Evolutionary conservation across 2,888 invertebrate genomes (phyloP), one percentile per base, ranked within the genome.

Genomic region (Apamea monoglypha): DNA sequence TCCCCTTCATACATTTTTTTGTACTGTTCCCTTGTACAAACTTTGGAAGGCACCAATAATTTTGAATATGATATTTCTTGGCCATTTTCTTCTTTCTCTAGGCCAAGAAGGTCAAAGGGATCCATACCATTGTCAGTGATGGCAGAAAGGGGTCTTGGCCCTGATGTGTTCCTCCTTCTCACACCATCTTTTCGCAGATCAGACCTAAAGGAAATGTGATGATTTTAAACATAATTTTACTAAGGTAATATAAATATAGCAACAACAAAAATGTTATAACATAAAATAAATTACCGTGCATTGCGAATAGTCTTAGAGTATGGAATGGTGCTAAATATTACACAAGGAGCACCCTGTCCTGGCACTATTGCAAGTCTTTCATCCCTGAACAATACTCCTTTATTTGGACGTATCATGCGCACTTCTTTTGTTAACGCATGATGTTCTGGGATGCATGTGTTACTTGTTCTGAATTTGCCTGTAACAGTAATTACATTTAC

Each of bases 1-100:
- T 97, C 97, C 66, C 95, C 94, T 88, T 96, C 97, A 93, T 96
- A 96, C 94, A 96, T 95, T 86, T 96, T 97, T 85, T 95, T 94
- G 84, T 96, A 95, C 73, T 96, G 97, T 76, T 97, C 97, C 83
- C 96, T 93, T 36, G 95, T 95, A 85, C 94, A 94, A 59, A 96
- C 91, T 88, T 95, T 97, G 36, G 99, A 98, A 73, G 99, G 98
- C 76, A 98, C 98, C 86, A 99, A 96, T 81, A 99, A 96, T 93
- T 98, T 98, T 61, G 98, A 98, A 95, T 99, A 99, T 32, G 99
- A 99, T 90, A 99, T 98, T 95, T 99, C 99, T 98, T 99, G 99
- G 76, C 99, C 99, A 94, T 98, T 98, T 94, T 98, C 98, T 84
- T 98, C 98, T 92, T 97, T 97, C 92, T 99, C 98, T 82, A 99